Evolutionary conservation across 2,888 invertebrate species (phyloP).

Genomic region (Itoplectis maculator): DNA sequence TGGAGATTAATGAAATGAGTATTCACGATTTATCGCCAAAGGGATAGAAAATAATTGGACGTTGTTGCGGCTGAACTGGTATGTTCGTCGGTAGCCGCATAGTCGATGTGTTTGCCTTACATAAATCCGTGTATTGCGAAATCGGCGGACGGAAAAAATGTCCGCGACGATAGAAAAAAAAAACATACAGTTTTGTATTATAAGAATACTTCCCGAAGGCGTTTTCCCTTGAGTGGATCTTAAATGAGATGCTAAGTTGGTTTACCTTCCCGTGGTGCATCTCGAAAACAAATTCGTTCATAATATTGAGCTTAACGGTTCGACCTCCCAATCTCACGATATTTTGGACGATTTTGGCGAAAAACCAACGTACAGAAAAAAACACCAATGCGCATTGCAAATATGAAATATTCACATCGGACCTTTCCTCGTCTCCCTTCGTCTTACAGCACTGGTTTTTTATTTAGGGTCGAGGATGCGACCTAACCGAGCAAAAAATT

Average conservation of each 20-base stretch:
- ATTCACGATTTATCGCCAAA: constrained; percentile 22
- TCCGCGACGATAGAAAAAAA: neutral
- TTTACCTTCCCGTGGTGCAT: constrained; percentile 37
- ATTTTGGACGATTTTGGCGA: too few relatives aligned
- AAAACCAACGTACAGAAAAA: too few relatives aligned
- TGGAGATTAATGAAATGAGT: constrained; percentile 3
- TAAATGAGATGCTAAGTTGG: neutral
- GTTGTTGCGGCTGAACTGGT: neutral
- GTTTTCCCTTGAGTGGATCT: too few relatives aligned
- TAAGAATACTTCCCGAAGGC: too few relatives aligned
- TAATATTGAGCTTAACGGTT: neutral
- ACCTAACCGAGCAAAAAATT: too few relatives aligned
- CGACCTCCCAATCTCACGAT: too few relatives aligned
- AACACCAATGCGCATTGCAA: too few relatives aligned
- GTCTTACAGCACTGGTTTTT: too few relatives aligned
- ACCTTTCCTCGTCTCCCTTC: too few relatives aligned
- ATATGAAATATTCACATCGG: too few relatives aligned
- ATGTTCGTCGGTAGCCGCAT: neutral
- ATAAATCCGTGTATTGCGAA: neutral
- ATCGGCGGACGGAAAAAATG: neutral
- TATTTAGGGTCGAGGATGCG: too few relatives aligned
- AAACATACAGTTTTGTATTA: neutral
- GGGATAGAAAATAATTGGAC: constrained; percentile 13
- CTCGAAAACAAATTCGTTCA: constrained; percentile 29
- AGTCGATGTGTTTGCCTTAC: neutral